Conservation (phyloP, 2,888 invertebrate species). For the Synanthedon myopaeformis region DNA sequence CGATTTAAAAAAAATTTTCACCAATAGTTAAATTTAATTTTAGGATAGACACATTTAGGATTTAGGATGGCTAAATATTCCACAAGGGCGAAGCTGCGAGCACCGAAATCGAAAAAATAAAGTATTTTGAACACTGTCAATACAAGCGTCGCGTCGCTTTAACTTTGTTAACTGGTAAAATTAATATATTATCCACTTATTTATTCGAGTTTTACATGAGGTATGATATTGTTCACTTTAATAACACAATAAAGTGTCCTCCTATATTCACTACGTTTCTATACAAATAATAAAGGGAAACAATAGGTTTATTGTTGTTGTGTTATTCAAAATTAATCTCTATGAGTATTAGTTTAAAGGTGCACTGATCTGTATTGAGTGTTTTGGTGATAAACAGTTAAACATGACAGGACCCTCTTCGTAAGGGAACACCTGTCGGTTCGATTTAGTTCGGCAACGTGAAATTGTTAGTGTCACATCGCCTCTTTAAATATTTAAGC, state of each 20-base stretch:
- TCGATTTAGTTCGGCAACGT: conserved; percentile 1
- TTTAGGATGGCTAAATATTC: no score
- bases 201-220: no score
- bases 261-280: background rate
- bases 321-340: background rate
- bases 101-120: no score
- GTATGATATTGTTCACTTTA: background rate
- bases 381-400: background rate
- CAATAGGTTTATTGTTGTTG: background rate
- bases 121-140: no score
- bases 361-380: background rate
- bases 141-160: no score
- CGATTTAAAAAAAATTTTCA: no score
- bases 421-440: conserved; percentile 5
- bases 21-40: no score
- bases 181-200: no score
- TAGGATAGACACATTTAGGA: no score
- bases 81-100: no score
- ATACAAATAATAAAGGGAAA: background rate
- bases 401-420: conserved; percentile 6
- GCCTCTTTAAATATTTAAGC: background rate
- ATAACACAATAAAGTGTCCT: background rate
- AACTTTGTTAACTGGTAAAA: no score
- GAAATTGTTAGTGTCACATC: background rate
- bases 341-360: background rate